Percentiles rank a stretch among this genome's conserved stretches.
Evolutionary conservation across 2,113 vertebrate species (phyloP).

Genomic region (Zapus hudsonius): DNA sequence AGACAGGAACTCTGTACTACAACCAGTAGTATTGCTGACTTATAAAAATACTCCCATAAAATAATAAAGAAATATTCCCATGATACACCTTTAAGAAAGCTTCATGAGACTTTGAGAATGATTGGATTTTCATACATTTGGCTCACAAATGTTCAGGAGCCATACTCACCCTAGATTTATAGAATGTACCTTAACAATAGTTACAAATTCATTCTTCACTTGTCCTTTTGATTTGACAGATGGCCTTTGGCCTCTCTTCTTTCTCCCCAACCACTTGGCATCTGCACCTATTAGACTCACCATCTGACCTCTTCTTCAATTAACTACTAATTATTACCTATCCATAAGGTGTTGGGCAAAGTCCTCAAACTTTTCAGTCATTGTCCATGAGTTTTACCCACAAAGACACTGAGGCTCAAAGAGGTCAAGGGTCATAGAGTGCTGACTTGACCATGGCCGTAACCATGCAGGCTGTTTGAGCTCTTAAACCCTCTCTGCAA

Average conservation of each 20-base stretch:
- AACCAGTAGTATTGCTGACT: background rate
- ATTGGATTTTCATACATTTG: background rate
- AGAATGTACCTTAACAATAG: background rate
- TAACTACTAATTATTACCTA: background rate
- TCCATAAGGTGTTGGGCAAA: background rate
- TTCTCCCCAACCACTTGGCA: background rate
- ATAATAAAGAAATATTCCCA: too few species aligned
- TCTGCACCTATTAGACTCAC: background rate
- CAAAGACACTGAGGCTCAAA: background rate
- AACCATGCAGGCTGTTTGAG: too few species aligned
- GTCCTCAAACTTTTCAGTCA: background rate
- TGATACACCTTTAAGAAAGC: background rate
- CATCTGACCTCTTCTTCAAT: background rate
- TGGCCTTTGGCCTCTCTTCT: background rate
- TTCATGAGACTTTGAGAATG: background rate
- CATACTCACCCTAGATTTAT: too few species aligned
- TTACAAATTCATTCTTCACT: background rate
- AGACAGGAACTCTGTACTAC: background rate
- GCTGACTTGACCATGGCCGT: background rate
- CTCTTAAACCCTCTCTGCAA: too few species aligned
- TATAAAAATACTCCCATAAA: background rate
- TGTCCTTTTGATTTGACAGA: background rate
- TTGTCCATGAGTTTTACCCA: background rate
- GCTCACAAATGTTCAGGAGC: background rate
- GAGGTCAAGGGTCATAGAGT: background rate